These are phyloP conservation scores for Atrina japonica DNA, from an alignment of 2,888 invertebrate genomes.

Conservation along the genomic window DNA sequence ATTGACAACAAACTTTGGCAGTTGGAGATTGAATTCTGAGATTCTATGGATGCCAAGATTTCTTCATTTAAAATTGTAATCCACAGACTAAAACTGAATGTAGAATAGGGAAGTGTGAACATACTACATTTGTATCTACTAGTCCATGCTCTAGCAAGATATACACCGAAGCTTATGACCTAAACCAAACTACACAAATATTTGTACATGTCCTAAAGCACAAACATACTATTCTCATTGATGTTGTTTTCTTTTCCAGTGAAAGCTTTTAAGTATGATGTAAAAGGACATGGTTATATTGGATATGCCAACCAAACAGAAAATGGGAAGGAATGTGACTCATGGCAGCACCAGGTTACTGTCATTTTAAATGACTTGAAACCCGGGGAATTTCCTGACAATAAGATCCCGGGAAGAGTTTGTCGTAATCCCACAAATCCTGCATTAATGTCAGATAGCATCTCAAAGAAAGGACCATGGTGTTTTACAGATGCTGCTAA, in stretches of 20 bases:
- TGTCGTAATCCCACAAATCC: constrained; percentile 51
- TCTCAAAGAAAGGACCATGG: constrained; percentile 39
- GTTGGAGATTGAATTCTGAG: no score
- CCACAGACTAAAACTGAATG: no score
- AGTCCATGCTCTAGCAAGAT: no score
- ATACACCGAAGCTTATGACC: no score
- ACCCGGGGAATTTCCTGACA: constrained; percentile 47
- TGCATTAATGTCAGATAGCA: constrained; percentile 2
- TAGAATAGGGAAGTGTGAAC: no score
- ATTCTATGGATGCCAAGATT: no score
- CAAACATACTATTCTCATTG: no score
- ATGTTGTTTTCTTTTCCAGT: constrained; percentile 23
- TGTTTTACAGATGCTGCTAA: constrained; percentile 37
- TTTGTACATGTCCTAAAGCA: no score
- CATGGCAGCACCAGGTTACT: constrained; percentile 18
- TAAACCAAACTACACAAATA: no score
- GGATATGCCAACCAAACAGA: constrained; percentile 4
- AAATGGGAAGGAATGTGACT: constrained; percentile 2
- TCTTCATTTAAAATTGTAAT: no score
- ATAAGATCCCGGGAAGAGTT: constrained; percentile 50
- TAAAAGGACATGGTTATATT: constrained; percentile 14
- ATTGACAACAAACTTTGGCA: no score
- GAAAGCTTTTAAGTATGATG: constrained; percentile 27
- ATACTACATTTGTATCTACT: no score
- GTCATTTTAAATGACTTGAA: constrained; percentile 3